Conservation (phyloP, 2,797 vertebrate genomes). For the Malacoraja senta region DNA sequence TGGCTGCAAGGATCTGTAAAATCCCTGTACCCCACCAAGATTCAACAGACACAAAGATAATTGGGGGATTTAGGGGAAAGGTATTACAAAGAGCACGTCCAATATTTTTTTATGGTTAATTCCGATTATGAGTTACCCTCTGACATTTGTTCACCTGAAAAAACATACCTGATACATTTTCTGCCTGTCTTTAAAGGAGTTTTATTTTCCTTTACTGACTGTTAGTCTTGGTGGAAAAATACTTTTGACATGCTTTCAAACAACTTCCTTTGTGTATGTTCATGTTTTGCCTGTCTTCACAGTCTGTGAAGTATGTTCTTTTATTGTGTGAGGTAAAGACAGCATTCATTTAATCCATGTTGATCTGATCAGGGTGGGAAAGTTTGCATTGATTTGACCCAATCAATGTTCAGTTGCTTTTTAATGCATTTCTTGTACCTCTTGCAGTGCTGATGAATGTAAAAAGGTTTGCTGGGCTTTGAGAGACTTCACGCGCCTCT, state of each 20-base stretch:
- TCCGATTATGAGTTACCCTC: background rate
- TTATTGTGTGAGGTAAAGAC: background rate
- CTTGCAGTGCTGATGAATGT: slow-evolving; percentile 85
- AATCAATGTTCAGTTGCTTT: background rate
- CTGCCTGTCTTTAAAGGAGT: background rate
- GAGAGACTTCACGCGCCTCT: slow-evolving; percentile 93
- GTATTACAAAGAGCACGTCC: background rate
- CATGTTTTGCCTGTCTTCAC: background rate
- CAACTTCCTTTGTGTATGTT: background rate
- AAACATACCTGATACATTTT: background rate
- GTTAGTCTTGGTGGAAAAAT: background rate
- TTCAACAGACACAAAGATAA: background rate
- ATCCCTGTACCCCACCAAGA: no score
- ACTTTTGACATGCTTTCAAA: background rate
- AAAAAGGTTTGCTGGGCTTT: slow-evolving; percentile 96
- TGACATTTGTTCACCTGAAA: background rate
- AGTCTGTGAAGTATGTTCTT: background rate
- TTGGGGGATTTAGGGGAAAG: background rate
- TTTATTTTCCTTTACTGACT: no score
- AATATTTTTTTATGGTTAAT: background rate
- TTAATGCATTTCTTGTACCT: slow-evolving; percentile 40
- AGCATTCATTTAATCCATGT: background rate
- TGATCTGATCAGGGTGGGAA: no score
- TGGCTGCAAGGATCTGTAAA: background rate
- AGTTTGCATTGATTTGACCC: no score